Percentiles rank a stretch among this genome's conserved stretches.
Evolutionary conservation across 2,888 invertebrate species (phyloP).

Genomic region (Platycheirus rosarum): DNA sequence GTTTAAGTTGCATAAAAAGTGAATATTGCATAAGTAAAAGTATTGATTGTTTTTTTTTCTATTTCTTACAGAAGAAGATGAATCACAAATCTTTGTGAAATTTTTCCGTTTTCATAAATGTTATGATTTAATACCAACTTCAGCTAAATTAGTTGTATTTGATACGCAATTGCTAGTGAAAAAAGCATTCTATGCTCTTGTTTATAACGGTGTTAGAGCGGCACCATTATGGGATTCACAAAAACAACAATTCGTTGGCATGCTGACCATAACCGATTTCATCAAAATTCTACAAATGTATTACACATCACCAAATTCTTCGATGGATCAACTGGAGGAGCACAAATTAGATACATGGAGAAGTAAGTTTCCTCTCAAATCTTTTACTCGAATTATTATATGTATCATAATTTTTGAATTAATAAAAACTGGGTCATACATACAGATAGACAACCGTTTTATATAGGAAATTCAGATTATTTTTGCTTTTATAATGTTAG

Average conservation of each 20-base stretch:
- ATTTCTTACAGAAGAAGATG: conserved; percentile 93
- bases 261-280: conserved; percentile 99
- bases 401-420: too few species aligned
- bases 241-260: conserved; percentile 96
- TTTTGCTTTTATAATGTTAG: too few species aligned
- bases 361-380: conserved; percentile 86
- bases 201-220: conserved; percentile 98
- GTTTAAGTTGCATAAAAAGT: too few species aligned
- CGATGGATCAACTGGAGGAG: conserved; percentile 98
- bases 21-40: too few species aligned
- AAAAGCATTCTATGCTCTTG: conserved; percentile 99
- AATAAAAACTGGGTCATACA: too few species aligned
- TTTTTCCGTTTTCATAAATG: conserved; percentile 99
- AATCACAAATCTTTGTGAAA: conserved; percentile 98
- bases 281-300: conserved; percentile 99
- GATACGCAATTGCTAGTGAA: conserved; percentile 99
- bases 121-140: conserved; percentile 99
- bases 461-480: too few species aligned
- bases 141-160: conserved; percentile 99
- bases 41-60: background rate
- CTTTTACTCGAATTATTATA: too few species aligned
- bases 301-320: conserved; percentile 95
- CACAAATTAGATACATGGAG: conserved; percentile 98
- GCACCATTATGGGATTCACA: conserved; percentile 98
- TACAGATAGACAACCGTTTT: too few species aligned